Base-by-base conservation (phyloP, 2,113 vertebrate genomes). In the Trogon melanurus region DNA sequence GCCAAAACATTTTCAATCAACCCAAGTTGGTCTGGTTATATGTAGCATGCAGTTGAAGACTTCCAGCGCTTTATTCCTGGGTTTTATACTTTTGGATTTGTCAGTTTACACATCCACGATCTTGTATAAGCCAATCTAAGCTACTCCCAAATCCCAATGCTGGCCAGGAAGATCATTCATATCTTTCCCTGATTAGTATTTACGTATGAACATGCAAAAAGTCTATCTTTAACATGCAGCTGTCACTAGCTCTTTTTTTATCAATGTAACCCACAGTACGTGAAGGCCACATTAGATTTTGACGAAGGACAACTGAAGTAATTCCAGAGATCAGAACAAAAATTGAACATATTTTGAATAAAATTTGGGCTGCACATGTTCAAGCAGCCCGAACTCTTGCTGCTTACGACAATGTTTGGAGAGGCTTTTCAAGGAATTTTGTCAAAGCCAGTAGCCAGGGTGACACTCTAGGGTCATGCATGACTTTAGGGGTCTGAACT, bases 61-160 rank as follows among this genome's bases (percentile, higher is more conserved):
- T 96, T 89, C 54, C 18, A 72, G 47, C 67, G 72, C 79, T 97
- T 94, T 91, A 41, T 96, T 96, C 51, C 79, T 64, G 57, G 41
- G 30, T 57, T 81, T 70, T 64, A 70, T 67, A 79, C 58, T 95
- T 96, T 38, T 67, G 71, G 23, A 56, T 87, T 93, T 91, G 4
- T 30, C 23, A 38, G 62, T 88, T 92, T 95, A 91, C 7, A 57
- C 15, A 50, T 72, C 20, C 4, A 1, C 29, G 22, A 20, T 79
- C 15, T 8, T 51, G 47, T 66, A 6, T 19, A 66, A 57, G 3
- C 3, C 22, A 57, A 17, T 36, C 4, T 32, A 65, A 73, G 7
- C 44, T 61, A 58, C 7, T 27, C 11, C 14, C n/a, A 85, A 91
- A 53, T 72, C 23, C 11, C 20, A 53, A 1, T 0, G 6, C 7